Percentiles rank a stretch among this genome's conserved stretches.
phyloP scores from a whole-genome alignment of 2,797 vertebrate species.

The Poeciliopsis presidionis region DNA sequence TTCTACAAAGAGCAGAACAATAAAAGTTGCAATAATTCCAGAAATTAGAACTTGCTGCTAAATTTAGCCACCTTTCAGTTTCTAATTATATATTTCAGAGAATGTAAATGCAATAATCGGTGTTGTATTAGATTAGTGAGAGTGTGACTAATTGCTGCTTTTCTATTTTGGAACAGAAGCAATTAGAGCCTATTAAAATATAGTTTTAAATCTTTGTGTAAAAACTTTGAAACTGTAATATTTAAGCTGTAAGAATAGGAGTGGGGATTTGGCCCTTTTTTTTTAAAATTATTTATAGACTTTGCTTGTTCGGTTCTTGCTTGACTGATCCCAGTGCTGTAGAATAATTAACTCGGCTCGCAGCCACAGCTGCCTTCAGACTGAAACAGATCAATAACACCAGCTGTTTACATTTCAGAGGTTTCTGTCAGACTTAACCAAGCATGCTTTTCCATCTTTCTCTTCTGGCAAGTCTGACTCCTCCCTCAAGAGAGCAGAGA shows the following conservation, averaged over 20 bases:
- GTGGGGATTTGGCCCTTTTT: not conserved
- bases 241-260: not conserved
- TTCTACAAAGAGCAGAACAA: not conserved
- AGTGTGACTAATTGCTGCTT: not conserved
- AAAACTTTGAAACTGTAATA: not conserved
- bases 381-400: not conserved
- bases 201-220: not conserved
- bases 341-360: not conserved
- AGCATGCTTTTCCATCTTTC: slow-evolving; percentile 8
- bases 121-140: not conserved
- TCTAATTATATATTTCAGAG: not conserved
- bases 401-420: slow-evolving; percentile 1
- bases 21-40: not conserved
- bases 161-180: not conserved
- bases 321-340: not conserved
- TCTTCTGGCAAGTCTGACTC: slow-evolving; percentile 20
- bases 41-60: not conserved
- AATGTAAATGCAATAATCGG: not conserved
- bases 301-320: not conserved
- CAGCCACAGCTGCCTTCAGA: not conserved
- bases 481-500: slow-evolving; percentile 14
- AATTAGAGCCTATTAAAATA: not conserved
- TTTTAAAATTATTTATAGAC: not conserved
- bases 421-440: not conserved
- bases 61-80: not conserved